Conservation (phyloP, 2,113 vertebrate species). For the Petaurus breviceps region DNA sequence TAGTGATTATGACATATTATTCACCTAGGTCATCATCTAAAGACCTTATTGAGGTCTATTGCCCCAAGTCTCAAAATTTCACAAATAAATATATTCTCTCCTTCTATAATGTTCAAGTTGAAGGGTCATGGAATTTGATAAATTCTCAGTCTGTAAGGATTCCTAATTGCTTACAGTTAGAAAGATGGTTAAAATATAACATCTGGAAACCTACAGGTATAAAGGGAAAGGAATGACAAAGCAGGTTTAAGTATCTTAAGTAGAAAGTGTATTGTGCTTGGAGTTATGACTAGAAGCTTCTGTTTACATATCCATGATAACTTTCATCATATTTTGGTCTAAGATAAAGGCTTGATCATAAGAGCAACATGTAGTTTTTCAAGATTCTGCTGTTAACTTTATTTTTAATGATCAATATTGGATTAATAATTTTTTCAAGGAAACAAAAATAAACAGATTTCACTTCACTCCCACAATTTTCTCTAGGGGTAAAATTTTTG, state of each 20-base stretch:
- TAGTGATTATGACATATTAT: constrained; percentile 13
- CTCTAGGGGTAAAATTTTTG: constrained; percentile 23
- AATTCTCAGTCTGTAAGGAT: constrained; percentile 46
- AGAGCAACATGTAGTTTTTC: constrained; percentile 5
- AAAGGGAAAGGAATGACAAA: constrained; percentile 12
- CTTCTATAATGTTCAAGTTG: neutral
- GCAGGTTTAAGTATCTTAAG: constrained; percentile 13
- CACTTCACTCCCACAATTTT: constrained; percentile 19
- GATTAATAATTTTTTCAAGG: neutral
- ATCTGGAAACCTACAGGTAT: constrained; percentile 49
- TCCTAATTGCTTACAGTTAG: neutral
- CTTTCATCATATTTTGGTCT: constrained; percentile 29
- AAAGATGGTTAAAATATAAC: constrained; percentile 34
- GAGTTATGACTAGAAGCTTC: constrained; percentile 34
- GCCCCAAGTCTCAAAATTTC: constrained; percentile 18
- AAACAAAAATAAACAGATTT: constrained; percentile 20
- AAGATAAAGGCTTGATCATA: constrained; percentile 16
- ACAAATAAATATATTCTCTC: constrained; percentile 28
- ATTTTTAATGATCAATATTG: constrained; percentile 35
- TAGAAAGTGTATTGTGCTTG: constrained; percentile 30
- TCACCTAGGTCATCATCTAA: neutral
- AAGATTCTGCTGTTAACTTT: neutral
- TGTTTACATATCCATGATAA: constrained; percentile 11
- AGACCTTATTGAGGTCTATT: neutral
- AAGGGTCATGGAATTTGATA: constrained; percentile 7